Conservation (phyloP, 2,797 vertebrate species). For the Mus minutoides region DNA sequence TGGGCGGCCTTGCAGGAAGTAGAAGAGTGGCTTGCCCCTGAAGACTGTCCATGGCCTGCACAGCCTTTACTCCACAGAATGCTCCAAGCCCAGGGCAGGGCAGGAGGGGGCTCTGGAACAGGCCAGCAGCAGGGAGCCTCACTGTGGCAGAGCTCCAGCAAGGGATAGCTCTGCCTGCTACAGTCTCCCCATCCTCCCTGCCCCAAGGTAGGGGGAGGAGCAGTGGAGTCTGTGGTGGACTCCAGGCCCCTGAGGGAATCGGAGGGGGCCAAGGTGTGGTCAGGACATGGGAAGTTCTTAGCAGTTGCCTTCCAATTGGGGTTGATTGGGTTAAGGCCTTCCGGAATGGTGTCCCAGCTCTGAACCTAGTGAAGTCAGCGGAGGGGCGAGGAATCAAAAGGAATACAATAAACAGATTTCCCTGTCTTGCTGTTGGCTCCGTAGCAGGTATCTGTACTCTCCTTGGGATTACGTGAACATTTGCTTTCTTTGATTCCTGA, state of each 20-base stretch:
- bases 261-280: constrained; percentile 64
- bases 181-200: neutral
- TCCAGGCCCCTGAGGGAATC: constrained; percentile 68
- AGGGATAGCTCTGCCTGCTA: neutral
- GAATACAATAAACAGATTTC: constrained; percentile 84
- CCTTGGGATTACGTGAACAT: constrained; percentile 81
- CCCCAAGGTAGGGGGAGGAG: neutral
- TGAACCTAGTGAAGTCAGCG: constrained; percentile 83
- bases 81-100: neutral
- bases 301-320: constrained; percentile 71
- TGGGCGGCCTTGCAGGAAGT: neutral
- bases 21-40: neutral
- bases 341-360: constrained; percentile 71
- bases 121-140: neutral
- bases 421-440: constrained; percentile 81
- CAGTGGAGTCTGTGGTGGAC: neutral
- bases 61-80: neutral
- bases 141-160: neutral
- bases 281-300: constrained; percentile 81
- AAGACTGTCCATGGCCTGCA: neutral
- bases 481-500: constrained; percentile 83
- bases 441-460: constrained; percentile 81
- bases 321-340: constrained; percentile 86
- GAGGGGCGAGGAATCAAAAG: constrained; percentile 77
- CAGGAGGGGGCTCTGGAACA: neutral